phyloP scores from a whole-genome alignment of 1,140 invertebrate species.

The Drosophila repletoides region DNA sequence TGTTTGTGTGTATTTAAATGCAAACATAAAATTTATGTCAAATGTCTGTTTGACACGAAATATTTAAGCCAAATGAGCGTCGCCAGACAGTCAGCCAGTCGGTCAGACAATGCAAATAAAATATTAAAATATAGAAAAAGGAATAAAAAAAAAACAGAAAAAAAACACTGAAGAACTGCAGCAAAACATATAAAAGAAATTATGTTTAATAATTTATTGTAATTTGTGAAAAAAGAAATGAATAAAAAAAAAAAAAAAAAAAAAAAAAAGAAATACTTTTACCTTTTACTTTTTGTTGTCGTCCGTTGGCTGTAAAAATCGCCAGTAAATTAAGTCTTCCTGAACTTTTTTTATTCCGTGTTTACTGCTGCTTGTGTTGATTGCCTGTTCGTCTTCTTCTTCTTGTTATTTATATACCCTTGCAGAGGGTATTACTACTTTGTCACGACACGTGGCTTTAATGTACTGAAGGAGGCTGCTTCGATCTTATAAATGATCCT shows the following conservation, averaged over 20 bases:
- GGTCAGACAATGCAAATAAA: slow-evolving; percentile 56
- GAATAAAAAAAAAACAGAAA: slow-evolving; percentile 39
- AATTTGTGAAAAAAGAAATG: slow-evolving; percentile 59
- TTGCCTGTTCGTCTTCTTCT: slow-evolving; percentile 50
- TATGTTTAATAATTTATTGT: slow-evolving; percentile 80
- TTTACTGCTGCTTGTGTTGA: slow-evolving; percentile 17
- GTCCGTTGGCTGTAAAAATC: slow-evolving; percentile 44
- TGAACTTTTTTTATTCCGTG: slow-evolving; percentile 11
- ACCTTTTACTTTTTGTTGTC: slow-evolving; percentile 17
- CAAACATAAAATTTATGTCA: slow-evolving; percentile 82
- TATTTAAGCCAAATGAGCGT: slow-evolving; percentile 76
- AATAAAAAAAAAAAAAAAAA: slow-evolving; percentile 15
- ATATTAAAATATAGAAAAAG: slow-evolving; percentile 53
- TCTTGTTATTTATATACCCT: no score
- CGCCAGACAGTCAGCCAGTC: slow-evolving; percentile 19
- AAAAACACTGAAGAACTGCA: slow-evolving; percentile 30
- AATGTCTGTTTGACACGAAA: slow-evolving; percentile 81
- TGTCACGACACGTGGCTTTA: no score
- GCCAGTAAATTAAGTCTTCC: slow-evolving; percentile 58
- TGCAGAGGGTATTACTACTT: no score
- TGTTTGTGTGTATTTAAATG: slow-evolving; percentile 73
- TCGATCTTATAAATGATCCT: no score
- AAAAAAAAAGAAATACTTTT: slow-evolving; percentile 5
- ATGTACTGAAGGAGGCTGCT: no score
- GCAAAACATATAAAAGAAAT: slow-evolving; percentile 52